Percentiles rank a stretch among this genome's conserved stretches.
Evolutionary conservation across 1,140 invertebrate genomes (phyloP).

Genomic region (Leucophenga varia): DNA sequence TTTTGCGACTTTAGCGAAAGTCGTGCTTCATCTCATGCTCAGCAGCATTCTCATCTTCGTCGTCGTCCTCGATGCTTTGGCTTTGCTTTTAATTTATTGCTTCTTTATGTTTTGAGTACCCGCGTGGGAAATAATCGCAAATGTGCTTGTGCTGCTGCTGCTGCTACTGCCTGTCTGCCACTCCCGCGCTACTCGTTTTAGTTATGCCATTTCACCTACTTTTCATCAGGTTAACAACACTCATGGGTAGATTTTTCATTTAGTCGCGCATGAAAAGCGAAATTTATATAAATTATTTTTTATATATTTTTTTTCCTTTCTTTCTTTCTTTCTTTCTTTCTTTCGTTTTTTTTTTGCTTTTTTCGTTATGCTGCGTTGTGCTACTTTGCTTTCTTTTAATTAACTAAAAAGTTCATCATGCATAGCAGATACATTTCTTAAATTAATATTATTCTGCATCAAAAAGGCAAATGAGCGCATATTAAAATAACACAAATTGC

Average conservation of each 20-base stretch:
- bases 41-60: too few relatives aligned
- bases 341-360: conserved; percentile 20
- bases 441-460: too few relatives aligned
- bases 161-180: conserved; percentile 4
- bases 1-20: too few relatives aligned
- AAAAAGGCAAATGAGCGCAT: too few relatives aligned
- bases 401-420: too few relatives aligned
- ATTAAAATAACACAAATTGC: too few relatives aligned
- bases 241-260: conserved; percentile 53
- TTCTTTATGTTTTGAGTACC: conserved; percentile 51
- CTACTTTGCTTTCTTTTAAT: too few relatives aligned
- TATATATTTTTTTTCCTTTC: not conserved
- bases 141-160: conserved; percentile 35
- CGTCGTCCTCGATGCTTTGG: too few relatives aligned
- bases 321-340: conserved; percentile 1
- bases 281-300: conserved; percentile 41
- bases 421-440: too few relatives aligned
- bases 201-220: conserved; percentile 35
- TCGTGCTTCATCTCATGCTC: too few relatives aligned
- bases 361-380: too few relatives aligned
- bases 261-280: conserved; percentile 33
- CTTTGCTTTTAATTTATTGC: conserved; percentile 50
- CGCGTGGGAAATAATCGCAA: conserved; percentile 53
- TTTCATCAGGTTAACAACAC: conserved; percentile 53
- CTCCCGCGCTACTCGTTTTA: conserved; percentile 3